Base-by-base conservation (phyloP, 2,797 vertebrate species). In the Hipposideros larvatus region DNA sequence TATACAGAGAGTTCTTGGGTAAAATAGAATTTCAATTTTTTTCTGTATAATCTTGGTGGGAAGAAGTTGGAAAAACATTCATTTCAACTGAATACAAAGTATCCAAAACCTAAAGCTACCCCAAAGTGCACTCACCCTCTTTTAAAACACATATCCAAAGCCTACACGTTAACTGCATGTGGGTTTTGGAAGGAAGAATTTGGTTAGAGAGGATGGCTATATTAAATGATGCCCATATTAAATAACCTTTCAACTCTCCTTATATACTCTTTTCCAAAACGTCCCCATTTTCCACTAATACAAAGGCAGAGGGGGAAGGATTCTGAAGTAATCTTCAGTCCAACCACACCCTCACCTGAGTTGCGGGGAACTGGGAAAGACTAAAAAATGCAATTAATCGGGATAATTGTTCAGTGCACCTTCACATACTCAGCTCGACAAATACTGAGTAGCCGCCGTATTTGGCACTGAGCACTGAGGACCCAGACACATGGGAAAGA, bases 61-160 rank as follows among this genome's bases (percentile, higher is more conserved):
- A 91, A 85, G 53, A 94, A 84, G 9, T 84, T 26, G 82, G 18
- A 57, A 82, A 93, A 41, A 68, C 6, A 87, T 61, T 73, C 70
- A 77, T 41, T 97, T 92, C 71, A 80, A 53, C 28, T 77, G 21
- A 51, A 43, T 68, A 57, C 82, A 95, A 86, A 48, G n/a, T 70
- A 84, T 77, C 31, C 63, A 18, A 37, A 93, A 91, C 41, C 68
- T 66, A 87, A 87, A 96, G 37, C 57, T 65, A 87, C 11, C 28
- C 11, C 37, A 83, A 94, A 93, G 41, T 28, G 7, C 37, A 85
- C 82, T 93, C 9, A 74, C 21, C 53, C 1, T 65, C 55, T 22
- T 78, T 74, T 71, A 68, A 94, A 83, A 87, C 37, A 66, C 57
- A 87, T 21, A 55, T 77, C 59, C 85, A 80, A 90, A 87, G 57